phyloP scores from a whole-genome alignment of 2,888 invertebrate species.

The Sthenelais limicola region DNA sequence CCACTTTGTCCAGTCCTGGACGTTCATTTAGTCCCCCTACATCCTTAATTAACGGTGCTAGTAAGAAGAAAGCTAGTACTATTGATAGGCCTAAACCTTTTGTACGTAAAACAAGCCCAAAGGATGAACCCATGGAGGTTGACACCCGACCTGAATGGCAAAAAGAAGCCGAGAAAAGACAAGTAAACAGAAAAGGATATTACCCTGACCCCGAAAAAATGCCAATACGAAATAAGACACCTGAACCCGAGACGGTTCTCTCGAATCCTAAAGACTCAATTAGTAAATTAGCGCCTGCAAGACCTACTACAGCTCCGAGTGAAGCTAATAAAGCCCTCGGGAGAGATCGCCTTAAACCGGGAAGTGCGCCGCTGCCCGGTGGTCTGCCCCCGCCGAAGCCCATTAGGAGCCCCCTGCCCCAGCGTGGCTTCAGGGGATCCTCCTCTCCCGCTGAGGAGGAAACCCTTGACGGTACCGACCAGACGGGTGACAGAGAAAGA shows the following conservation, averaged over 20 bases:
- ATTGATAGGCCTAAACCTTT: no score
- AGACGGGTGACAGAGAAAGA: slow-evolving; percentile 48
- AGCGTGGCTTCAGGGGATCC: not conserved
- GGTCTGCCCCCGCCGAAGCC: slow-evolving; percentile 9
- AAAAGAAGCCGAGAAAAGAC: slow-evolving; percentile 62
- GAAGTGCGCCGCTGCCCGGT: no score
- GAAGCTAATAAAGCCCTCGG: not conserved
- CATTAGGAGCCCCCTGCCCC: slow-evolving; percentile 9
- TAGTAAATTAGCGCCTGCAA: not conserved
- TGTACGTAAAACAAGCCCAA: no score
- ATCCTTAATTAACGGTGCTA: no score
- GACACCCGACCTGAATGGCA: slow-evolving; percentile 58
- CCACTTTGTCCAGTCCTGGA: no score
- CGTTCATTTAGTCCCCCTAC: no score
- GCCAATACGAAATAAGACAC: not conserved
- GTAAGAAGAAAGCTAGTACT: no score
- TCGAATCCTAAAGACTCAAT: not conserved
- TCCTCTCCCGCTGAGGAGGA: slow-evolving; percentile 57
- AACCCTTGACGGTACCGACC: slow-evolving; percentile 56
- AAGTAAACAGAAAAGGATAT: slow-evolving; percentile 56
- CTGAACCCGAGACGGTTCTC: no score
- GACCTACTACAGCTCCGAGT: not conserved
- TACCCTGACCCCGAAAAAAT: slow-evolving; percentile 35
- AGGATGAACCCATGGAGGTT: slow-evolving; percentile 20
- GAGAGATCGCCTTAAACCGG: no score